Percentiles rank a stretch among this genome's conserved stretches.
phyloP scores from a whole-genome alignment of 2,888 invertebrate genomes.

The Bhutanitis thaidina region DNA sequence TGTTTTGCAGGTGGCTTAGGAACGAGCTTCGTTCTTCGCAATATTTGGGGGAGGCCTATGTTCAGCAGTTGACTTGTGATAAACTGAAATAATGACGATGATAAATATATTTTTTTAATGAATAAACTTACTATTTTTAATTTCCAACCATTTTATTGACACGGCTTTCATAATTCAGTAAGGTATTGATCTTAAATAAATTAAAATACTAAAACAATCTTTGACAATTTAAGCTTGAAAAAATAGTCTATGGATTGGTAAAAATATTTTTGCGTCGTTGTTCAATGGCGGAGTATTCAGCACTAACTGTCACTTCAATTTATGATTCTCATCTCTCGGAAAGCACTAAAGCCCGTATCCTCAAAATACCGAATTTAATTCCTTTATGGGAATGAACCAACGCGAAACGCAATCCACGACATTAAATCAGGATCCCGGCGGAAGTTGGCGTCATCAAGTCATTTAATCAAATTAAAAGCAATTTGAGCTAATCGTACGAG shows the following conservation, averaged over 20 bases:
- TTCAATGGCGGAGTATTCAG: not conserved
- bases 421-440: slow-evolving; percentile 37
- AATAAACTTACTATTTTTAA: too few species aligned
- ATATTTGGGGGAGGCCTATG: too few species aligned
- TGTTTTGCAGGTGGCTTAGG: too few species aligned
- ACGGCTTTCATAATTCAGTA: too few species aligned
- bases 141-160: too few species aligned
- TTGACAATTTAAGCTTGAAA: too few species aligned
- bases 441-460: slow-evolving; percentile 59
- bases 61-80: too few species aligned
- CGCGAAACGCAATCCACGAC: slow-evolving; percentile 28
- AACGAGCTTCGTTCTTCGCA: too few species aligned
- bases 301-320: not conserved
- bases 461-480: slow-evolving; percentile 61
- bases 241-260: not conserved
- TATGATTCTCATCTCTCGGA: not conserved
- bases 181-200: too few species aligned
- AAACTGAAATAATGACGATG: too few species aligned
- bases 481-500: slow-evolving; percentile 49
- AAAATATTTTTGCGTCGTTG: not conserved
- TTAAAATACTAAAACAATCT: too few species aligned
- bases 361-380: slow-evolving; percentile 22
- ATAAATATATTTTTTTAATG: too few species aligned
- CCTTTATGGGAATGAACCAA: slow-evolving; percentile 23
- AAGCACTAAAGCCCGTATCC: not conserved